Evolutionary conservation across 2,888 invertebrate genomes (phyloP), one percentile per base, ranked within the genome.

Genomic region (Apocheima hispidaria): DNA sequence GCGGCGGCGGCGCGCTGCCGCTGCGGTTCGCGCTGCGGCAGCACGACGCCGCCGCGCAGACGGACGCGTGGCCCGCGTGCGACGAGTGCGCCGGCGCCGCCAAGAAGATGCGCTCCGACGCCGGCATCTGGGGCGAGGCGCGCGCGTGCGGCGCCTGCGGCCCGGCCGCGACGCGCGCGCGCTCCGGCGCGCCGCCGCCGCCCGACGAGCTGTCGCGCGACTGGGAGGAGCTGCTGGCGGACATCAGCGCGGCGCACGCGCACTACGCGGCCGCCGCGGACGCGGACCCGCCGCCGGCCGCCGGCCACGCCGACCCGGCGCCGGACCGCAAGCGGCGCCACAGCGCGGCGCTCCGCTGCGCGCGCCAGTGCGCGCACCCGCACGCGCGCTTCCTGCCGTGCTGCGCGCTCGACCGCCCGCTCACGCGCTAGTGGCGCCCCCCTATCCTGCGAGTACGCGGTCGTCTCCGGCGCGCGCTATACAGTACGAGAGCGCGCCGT

Each of bases 11-110:
- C 51, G 92, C 88, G 28, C 94, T 95, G 81, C 87, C 94, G 48
- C 93, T 96, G 69, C 96, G 96, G 79, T 97, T 96, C 84, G 94
- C 94, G 74, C 91, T 90, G 79, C 79, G 82, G 21, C 90, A 89
- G 79, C 52, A 64, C 60, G 87, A 91, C 76, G 84, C 78, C 36
- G 84, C 65, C 58, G 83, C 75, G 74, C 91, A 91, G 81, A 90
- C 91, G 35, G 86, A 86, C 61, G 73, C 68, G 28, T 82, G 84
- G 83, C 75, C 68, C 60, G 70, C 82, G 49, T 86, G 88, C 81
- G 87, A 82, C 72, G 86, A 84, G 73, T 87, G 88, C 80, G 86
- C 85, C 55, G 77, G 80, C 57, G 79, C 84, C 33, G 87, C 88
- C 6, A 90, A 90, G 81, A 89, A 89, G 81, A 88, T 84, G 87